phyloP scores from a whole-genome alignment of 37 sponge, comb jelly and placozoan genomes.

The Aphrocallistes beatrix region DNA sequence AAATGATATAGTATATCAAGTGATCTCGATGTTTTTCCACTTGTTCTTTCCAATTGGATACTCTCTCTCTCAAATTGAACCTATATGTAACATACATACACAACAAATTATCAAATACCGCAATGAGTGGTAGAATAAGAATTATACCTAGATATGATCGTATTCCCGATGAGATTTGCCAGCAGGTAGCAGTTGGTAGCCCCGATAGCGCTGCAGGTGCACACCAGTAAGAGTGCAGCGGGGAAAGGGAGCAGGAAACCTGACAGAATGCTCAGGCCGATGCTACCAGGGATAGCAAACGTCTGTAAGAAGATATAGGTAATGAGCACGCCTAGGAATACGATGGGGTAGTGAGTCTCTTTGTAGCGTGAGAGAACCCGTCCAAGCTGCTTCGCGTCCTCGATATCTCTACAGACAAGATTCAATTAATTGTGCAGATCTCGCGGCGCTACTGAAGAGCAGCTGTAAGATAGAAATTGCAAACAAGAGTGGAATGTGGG shows the following conservation, averaged over 20 bases:
- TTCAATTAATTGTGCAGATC: no score
- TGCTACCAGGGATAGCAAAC: conserved; percentile 94
- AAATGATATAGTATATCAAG: conserved; percentile 64
- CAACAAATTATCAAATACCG: no score
- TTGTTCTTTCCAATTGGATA: conserved; percentile 21
- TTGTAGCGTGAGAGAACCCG: conserved; percentile 70
- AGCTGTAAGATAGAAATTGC: no score
- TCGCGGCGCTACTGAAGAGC: no score
- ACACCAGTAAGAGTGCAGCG: conserved; percentile 70
- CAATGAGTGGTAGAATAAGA: conserved; percentile 41
- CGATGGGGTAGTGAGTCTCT: conserved; percentile 68
- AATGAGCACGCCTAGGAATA: conserved; percentile 35
- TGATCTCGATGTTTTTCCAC: conserved; percentile 49
- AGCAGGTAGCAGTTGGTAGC: conserved; percentile 75
- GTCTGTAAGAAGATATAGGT: conserved; percentile 87
- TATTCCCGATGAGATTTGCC: conserved; percentile 48
- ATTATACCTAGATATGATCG: conserved; percentile 47
- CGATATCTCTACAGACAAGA: conserved; percentile 49
- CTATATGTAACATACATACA: not conserved
- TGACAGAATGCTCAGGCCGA: conserved; percentile 77
- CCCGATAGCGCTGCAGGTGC: conserved; percentile 59
- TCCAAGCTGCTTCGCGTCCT: conserved; percentile 82
- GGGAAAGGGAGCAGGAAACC: conserved; percentile 78
- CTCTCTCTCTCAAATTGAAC: not conserved
- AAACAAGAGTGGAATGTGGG: no score